Conservation (phyloP, 2,888 invertebrate genomes). For the Andrena trimmerana region DNA sequence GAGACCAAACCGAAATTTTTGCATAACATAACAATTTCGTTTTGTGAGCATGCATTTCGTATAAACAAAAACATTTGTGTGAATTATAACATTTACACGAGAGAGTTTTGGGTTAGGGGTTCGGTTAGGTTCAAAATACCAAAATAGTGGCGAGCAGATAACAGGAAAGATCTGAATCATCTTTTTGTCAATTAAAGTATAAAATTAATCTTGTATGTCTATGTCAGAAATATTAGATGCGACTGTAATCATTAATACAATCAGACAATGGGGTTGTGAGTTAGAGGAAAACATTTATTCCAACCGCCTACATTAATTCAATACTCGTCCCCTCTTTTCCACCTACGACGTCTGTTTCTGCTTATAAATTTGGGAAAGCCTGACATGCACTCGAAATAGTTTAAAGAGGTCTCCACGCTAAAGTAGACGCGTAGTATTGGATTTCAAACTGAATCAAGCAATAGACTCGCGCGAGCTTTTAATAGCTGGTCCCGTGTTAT, state of each 20-base stretch:
- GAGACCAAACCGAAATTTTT: no score
- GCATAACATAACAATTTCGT: no score
- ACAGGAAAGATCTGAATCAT: no score
- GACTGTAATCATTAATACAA: not conserved
- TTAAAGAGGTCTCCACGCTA: slow-evolving; percentile 69
- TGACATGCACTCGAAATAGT: slow-evolving; percentile 82
- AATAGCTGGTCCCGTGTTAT: not conserved
- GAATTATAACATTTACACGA: no score
- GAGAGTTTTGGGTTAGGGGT: no score
- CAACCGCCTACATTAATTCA: slow-evolving; percentile 80
- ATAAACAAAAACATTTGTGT: no score
- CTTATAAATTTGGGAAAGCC: slow-evolving; percentile 83
- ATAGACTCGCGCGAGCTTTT: slow-evolving; percentile 37
- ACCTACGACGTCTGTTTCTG: slow-evolving; percentile 75
- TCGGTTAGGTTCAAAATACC: no score
- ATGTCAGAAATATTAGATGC: not conserved
- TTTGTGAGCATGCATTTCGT: no score
- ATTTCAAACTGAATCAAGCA: slow-evolving; percentile 74
- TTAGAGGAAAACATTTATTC: slow-evolving; percentile 75
- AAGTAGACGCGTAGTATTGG: slow-evolving; percentile 72
- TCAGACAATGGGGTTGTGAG: slow-evolving; percentile 48
- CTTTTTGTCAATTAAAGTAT: not conserved
- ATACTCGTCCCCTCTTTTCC: slow-evolving; percentile 70
- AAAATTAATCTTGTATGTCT: not conserved
- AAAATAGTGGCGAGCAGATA: no score